These are phyloP conservation scores for Pseudocheirus occidentalis DNA, from an alignment of 2,797 vertebrate species.

Conservation along the genomic window DNA sequence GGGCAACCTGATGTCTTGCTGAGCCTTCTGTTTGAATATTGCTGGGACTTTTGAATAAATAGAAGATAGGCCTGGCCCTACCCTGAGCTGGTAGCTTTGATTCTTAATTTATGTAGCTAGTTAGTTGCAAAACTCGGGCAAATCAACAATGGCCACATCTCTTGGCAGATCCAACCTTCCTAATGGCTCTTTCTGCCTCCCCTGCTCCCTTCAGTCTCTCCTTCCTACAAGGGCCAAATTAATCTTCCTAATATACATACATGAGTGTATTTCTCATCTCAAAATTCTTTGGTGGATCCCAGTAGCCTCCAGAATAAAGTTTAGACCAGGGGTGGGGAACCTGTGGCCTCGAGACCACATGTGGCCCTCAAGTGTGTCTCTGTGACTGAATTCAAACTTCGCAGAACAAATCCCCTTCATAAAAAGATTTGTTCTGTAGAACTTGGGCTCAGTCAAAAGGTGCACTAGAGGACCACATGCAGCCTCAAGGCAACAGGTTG, in stretches of 20 bases:
- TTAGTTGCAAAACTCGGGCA: background rate
- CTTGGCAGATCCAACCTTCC: background rate
- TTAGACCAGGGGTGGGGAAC: background rate
- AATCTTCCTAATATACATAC: background rate
- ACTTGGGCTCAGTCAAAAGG: too few species aligned
- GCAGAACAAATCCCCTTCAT: too few species aligned
- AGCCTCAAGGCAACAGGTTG: too few species aligned
- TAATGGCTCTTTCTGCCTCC: background rate
- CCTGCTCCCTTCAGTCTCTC: background rate
- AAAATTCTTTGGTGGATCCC: background rate
- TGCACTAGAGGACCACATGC: too few species aligned
- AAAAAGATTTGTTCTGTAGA: too few species aligned
- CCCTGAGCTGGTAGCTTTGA: background rate
- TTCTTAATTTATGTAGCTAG: background rate
- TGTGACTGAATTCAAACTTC: too few species aligned
- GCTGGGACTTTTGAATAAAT: background rate
- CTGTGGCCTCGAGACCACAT: too few species aligned
- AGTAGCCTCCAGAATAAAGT: background rate
- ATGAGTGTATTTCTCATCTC: background rate
- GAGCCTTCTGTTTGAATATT: slow-evolving; percentile 2
- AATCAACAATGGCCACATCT: background rate
- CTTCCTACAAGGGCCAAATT: background rate
- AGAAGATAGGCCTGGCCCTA: slow-evolving; percentile 21
- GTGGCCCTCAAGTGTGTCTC: too few species aligned
- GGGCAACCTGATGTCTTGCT: slow-evolving; percentile 18